Base-by-base conservation (phyloP, 2,797 vertebrate species). In the Loriculus beryllinus region DNA sequence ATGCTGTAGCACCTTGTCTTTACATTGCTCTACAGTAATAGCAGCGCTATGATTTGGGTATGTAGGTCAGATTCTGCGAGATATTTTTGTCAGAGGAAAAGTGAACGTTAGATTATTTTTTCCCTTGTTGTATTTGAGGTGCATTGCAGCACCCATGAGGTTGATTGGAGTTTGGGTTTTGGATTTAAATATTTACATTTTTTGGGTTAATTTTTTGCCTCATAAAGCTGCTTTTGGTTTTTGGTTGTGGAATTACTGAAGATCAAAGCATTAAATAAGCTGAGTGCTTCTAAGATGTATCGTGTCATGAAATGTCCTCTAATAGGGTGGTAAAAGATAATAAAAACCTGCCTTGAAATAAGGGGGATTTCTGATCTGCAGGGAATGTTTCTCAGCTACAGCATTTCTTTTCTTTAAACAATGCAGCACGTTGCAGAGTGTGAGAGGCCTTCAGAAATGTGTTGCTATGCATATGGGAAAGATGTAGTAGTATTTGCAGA, bases 341-440 rank as follows among this genome's bases (percentile, higher is more conserved):
- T 22, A 45, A 59, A 88, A 56, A 9, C 33, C 15, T 60, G 28
- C 23, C 60, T 74, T 51, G 81, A 49, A 70, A 31, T 54, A 60
- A 70, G n/a, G 12, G 10, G 14, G 1, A 3, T 84, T 86, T 72
- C 33, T 67, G 2, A 6, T 56, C 10, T 2, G 0, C 51, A 64
- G 81, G 77, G 69, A 60, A 67, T 4, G 21, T 40, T 69, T 51
- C 37, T 70, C 5, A 42, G 26, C 21, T 82, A 4, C 33, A 64
- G 2, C 21, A 11, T 75, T 93, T 88, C 37, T 84, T 33, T 63
- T 43, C 56, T 79, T 80, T 15, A 51, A 87, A 94, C 96, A 94
- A 90, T 94, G 92, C 91, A 94, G 93, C 92, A 65, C 63, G 49
- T 85, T 96, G 95, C 93, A 42, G 92, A 49, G 39, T 20, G 10